Evolutionary conservation across 2,797 vertebrate genomes (phyloP), one percentile per base, ranked within the genome.

Genomic region (Muraenolepis orangiensis): DNA sequence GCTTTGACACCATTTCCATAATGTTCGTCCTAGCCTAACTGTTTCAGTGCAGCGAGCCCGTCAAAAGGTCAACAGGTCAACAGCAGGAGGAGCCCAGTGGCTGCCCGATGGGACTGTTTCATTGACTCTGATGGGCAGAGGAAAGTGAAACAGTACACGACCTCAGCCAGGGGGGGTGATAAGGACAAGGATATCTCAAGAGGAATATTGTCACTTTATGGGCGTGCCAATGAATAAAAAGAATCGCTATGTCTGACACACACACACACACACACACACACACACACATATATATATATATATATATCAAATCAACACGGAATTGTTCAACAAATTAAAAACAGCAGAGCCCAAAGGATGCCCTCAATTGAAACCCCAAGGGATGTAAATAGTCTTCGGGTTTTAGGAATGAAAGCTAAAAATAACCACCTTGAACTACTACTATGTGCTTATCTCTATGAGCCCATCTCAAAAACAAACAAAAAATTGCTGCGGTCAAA

Each of bases 81-180:
- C 38, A 26, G 75, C 26, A n/a, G 57, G 70, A 0, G 12, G 57
- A 64, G 61, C 28, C 64, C 32, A 14, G 64, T 34, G 20, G 71
- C 46, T n/a, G 66, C 26, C 70, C 46, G 61, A 78, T 51, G 73
- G 73, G 66, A 77, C 38, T 6, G 72, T 28, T 77, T 80, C 32
- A 71, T 61, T 72, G 28, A 71, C 40, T 76, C 71, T n/a, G n/a
- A n/a, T n/a, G 46, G 42, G 66, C 69, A 0, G 5, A 78, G 76
- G 51, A 74, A 38, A 67, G 79, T 80, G 66, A 79, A 79, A 71
- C 72, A 73, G 51, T 73, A 81, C 69, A 77, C 51, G 40, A 80
- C 72, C 70, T 73, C 70, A 73, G 28, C 0, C 69, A 32, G 20
- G 40, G 71, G 31, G 70, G 31, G 70, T 80, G 82, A 88, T 85